Evolutionary conservation across 2,888 invertebrate genomes (phyloP).

Genomic region (Pardosa pseudoannulata): DNA sequence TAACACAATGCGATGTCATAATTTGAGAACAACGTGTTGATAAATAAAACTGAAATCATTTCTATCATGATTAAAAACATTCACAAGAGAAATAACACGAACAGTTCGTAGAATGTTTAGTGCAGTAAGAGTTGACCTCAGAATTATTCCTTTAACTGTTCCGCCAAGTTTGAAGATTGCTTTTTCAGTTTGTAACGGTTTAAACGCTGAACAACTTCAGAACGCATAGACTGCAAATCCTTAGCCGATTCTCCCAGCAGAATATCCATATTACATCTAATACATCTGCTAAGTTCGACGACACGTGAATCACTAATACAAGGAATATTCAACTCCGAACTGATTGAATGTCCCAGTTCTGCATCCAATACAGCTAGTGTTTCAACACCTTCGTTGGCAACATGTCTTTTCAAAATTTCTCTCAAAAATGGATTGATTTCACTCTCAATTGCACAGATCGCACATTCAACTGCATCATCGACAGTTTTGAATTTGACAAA

Average conservation of each 20-base stretch:
- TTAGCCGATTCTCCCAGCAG: slow-evolving; percentile 91
- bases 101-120: no score
- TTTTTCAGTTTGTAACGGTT: slow-evolving; percentile 97
- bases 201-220: slow-evolving; percentile 90
- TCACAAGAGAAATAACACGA: no score
- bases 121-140: no score
- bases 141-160: no score
- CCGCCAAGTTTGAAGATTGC: no score
- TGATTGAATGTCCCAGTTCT: slow-evolving; percentile 94
- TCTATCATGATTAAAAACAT: no score
- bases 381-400: slow-evolving; percentile 88
- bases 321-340: slow-evolving; percentile 92
- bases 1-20: no score
- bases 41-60: no score
- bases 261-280: slow-evolving; percentile 93
- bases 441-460: slow-evolving; percentile 94
- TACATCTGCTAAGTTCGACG: slow-evolving; percentile 94
- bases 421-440: slow-evolving; percentile 94
- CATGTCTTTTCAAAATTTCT: slow-evolving; percentile 91
- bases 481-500: slow-evolving; percentile 98
- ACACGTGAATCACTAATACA: slow-evolving; percentile 90
- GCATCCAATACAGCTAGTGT: slow-evolving; percentile 95
- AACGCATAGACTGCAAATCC: slow-evolving; percentile 97
- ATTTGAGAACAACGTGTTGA: no score
- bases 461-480: slow-evolving; percentile 88